Base-by-base conservation (phyloP, 2,888 invertebrate species). In the Terebella lapidaria region DNA sequence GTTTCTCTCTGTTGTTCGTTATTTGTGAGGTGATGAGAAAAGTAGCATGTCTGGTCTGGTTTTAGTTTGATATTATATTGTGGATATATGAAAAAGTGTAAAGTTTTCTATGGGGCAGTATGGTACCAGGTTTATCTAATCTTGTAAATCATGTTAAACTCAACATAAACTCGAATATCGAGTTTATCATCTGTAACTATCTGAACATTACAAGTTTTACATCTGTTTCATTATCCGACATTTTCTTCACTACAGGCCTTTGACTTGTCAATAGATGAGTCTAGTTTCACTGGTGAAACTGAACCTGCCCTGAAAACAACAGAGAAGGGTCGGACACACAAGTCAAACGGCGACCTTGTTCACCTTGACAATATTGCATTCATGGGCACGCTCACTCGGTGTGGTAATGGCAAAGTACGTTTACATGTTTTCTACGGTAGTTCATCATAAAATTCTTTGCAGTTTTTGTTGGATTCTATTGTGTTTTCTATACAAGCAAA, bases 251-350 rank as follows among this genome's bases (percentile, higher is more conserved):
- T n/a, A 10, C 72, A 85, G 84, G 87, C 93, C 0, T 87, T 89
- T 18, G 96, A 96, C 82, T 84, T 99, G 66, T 89, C 91, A 2
- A 89, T 99, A 54, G 99, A 99, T 81, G 99, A 99, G 83, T 95
- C 95, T 56, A 94, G 94, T 68, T 96, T 99, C 80, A 99, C 99
- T 0, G 99, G 99, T 18, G 99, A 99, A 83, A 95, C 95, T 0
- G 94, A 96, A 77, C 96, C 99, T 20, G 89, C 91, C 0, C 65
- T 84, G 84, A 84, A 84, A 67, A 62, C 60, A 1, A 66, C 64
- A 66, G 69, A 68, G 62, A 62, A 66, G 3, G 59, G 71, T 27
- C 20, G 45, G 18, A 68, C 86, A 87, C 55, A 86, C 86, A 64
- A 90, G 88, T 81, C 87, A 85, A 60, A 54, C 25, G 51, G 45